Conservation (phyloP, 1,140 invertebrate genomes). For the Trachymyrmex cornetzi region DNA sequence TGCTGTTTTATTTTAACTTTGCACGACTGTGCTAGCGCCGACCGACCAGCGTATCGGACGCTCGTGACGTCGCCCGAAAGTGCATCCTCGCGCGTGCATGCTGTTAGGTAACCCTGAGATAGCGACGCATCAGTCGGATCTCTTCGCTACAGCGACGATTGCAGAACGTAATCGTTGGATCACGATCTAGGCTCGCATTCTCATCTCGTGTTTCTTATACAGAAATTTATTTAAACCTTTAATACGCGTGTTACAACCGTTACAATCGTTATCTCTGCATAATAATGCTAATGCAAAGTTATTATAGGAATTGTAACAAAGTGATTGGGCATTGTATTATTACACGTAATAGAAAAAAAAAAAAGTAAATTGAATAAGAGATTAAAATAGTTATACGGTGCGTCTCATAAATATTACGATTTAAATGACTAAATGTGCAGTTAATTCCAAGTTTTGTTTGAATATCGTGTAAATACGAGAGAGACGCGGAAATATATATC, state of each 20-base stretch:
- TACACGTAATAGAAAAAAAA: neutral
- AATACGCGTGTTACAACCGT: neutral
- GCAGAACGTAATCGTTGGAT: slow-evolving; percentile 37
- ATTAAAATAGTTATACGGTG: slow-evolving; percentile 19
- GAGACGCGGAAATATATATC: neutral
- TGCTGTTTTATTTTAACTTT: slow-evolving; percentile 74
- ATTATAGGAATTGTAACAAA: neutral
- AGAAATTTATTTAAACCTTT: neutral
- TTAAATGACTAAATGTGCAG: slow-evolving; percentile 12
- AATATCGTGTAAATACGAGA: slow-evolving; percentile 22
- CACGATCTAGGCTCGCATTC: neutral
- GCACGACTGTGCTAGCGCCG: slow-evolving; percentile 63
- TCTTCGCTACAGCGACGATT: slow-evolving; percentile 45
- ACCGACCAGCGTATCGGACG: slow-evolving; percentile 60
- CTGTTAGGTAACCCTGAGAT: slow-evolving; percentile 77
- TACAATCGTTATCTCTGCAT: neutral
- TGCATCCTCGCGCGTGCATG: slow-evolving; percentile 68
- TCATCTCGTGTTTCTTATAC: neutral
- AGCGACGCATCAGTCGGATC: slow-evolving; percentile 63
- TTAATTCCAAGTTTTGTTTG: slow-evolving; percentile 10
- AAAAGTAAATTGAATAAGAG: neutral
- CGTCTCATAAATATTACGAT: neutral
- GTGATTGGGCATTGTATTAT: neutral
- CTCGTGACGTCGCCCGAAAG: slow-evolving; percentile 73
- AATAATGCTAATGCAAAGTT: neutral